Percentiles rank a stretch among this genome's conserved stretches.
Conservation (phyloP, 2,888 invertebrate species). For the Chironomus riparius region DNA sequence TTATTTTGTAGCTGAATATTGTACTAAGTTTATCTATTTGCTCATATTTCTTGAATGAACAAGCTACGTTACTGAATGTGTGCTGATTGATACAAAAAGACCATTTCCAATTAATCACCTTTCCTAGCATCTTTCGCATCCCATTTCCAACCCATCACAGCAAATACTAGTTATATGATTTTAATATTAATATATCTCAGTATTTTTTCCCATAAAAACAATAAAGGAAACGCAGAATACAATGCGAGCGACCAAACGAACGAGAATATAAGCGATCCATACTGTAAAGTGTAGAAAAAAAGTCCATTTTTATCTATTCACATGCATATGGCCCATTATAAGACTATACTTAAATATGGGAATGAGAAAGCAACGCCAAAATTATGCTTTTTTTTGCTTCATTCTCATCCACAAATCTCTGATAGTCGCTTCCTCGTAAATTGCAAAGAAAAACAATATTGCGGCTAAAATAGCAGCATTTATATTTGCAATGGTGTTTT, state of each 20-base stretch:
- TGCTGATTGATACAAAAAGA: no score
- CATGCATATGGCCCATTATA: no score
- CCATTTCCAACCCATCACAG: no score
- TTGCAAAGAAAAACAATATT: constrained; percentile 20
- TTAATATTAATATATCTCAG: not conserved
- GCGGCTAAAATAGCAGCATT: constrained; percentile 7
- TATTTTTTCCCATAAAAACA: not conserved
- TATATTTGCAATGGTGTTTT: constrained; percentile 19
- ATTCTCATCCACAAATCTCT: not conserved
- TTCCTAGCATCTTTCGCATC: no score
- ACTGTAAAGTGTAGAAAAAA: not conserved
- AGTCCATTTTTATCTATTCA: not conserved
- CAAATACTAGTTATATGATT: no score
- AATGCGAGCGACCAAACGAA: not conserved
- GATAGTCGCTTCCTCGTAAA: constrained; percentile 19
- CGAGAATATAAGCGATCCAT: not conserved
- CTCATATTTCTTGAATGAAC: no score
- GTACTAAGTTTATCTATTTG: no score
- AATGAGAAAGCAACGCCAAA: constrained; percentile 4
- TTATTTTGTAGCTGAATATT: no score
- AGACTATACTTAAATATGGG: not conserved
- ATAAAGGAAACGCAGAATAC: not conserved
- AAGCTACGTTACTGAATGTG: no score
- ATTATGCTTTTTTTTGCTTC: constrained; percentile 11
- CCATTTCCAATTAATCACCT: no score